Evolutionary conservation across 2,888 invertebrate genomes (phyloP).

Genomic region (Epicampocera succincta): DNA sequence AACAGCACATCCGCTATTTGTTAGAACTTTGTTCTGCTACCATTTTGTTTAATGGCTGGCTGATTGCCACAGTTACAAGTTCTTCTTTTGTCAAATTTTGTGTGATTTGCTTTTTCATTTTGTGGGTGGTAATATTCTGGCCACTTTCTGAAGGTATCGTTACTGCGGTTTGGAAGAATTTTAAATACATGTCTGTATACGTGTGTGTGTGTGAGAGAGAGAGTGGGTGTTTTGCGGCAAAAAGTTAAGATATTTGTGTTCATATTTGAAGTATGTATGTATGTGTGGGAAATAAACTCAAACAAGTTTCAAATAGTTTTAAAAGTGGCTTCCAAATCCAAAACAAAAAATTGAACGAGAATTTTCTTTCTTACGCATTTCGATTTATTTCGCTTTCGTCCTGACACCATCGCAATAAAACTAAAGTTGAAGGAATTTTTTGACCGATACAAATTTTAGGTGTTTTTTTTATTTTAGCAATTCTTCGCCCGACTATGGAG

Average conservation of each 20-base stretch:
- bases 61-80: constrained; percentile 43
- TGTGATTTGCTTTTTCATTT: constrained; percentile 49
- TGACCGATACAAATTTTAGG: no score
- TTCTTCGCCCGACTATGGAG: no score
- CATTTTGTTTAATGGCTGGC: constrained; percentile 26
- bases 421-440: no score
- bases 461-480: no score
- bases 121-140: constrained; percentile 54
- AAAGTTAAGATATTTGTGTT: background rate
- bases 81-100: constrained; percentile 58
- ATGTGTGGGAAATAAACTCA: no score
- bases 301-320: no score
- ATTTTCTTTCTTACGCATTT: no score
- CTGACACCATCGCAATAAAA: no score
- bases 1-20: constrained; percentile 18
- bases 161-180: constrained; percentile 55
- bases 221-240: background rate
- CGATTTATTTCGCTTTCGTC: no score
- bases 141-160: constrained; percentile 62
- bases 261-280: background rate
- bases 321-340: no score
- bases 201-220: background rate
- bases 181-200: background rate
- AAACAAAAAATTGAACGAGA: no score
- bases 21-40: constrained; percentile 20